Percentiles rank a stretch among this genome's conserved stretches.
These are phyloP conservation scores for Leptopilina syphax DNA, from an alignment of 2,888 invertebrate genomes.

Conservation along the genomic window DNA sequence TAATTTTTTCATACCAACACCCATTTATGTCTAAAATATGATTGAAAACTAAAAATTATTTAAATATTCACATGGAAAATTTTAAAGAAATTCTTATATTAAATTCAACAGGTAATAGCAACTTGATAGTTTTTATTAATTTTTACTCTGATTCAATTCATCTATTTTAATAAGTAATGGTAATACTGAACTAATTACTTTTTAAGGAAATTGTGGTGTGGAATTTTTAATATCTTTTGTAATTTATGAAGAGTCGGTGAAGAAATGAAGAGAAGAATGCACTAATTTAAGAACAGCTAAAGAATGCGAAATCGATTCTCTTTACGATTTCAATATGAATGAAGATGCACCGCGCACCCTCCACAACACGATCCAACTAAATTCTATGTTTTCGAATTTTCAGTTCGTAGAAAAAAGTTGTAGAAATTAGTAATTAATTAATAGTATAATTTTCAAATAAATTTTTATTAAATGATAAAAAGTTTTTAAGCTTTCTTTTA, in stretches of 20 bases:
- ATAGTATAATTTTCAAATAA: too few species aligned
- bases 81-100: too few species aligned
- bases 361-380: background rate
- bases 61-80: too few species aligned
- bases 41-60: background rate
- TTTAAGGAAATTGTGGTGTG: background rate
- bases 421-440: too few species aligned
- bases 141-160: too few species aligned
- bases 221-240: conserved; percentile 14
- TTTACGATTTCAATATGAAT: conserved; percentile 59
- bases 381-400: background rate
- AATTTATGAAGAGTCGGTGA: conserved; percentile 35
- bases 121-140: too few species aligned
- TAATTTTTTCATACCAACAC: background rate
- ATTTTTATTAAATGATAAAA: too few species aligned
- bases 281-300: conserved; percentile 39
- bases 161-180: too few species aligned
- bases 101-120: too few species aligned
- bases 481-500: too few species aligned
- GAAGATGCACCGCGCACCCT: background rate
- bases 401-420: too few species aligned
- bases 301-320: conserved; percentile 58
- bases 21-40: background rate
- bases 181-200: too few species aligned
- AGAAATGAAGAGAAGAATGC: conserved; percentile 31